These are phyloP conservation scores for Poliocrania exsul DNA, from an alignment of 2,797 vertebrate genomes.

Conservation along the genomic window DNA sequence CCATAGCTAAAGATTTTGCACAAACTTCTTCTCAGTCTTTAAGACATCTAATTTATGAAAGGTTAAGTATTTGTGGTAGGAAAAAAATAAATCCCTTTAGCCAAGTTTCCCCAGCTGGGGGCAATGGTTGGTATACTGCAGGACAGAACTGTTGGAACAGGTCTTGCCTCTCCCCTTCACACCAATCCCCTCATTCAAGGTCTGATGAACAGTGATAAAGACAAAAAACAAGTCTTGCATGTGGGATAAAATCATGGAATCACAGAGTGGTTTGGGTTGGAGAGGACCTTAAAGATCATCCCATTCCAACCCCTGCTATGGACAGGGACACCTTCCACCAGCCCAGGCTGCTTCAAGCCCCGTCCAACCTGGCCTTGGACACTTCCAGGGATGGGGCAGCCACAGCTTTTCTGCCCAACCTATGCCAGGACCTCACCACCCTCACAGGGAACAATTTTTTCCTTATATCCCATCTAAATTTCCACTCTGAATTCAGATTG, in stretches of 20 bases:
- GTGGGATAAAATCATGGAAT: neutral
- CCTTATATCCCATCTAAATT: neutral
- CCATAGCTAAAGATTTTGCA: neutral
- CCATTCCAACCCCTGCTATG: neutral
- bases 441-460: neutral
- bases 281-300: neutral
- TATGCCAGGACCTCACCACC: neutral
- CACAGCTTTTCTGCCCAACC: neutral
- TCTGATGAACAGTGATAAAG: neutral
- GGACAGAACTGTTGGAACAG: neutral
- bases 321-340: neutral
- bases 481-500: neutral
- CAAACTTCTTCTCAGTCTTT: neutral
- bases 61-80: neutral
- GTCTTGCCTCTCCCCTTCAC: neutral
- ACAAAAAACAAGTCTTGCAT: neutral
- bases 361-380: neutral
- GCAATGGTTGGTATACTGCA: neutral
- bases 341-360: neutral
- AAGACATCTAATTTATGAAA: neutral
- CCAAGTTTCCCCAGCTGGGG: accelerated
- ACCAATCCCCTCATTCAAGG: neutral
- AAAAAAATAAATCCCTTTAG: neutral
- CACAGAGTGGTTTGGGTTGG: neutral
- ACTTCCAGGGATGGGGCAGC: neutral